Percentiles rank a stretch among this genome's conserved stretches.
phyloP scores from a whole-genome alignment of 2,797 vertebrate species.

The Leucoraja ocellata region DNA sequence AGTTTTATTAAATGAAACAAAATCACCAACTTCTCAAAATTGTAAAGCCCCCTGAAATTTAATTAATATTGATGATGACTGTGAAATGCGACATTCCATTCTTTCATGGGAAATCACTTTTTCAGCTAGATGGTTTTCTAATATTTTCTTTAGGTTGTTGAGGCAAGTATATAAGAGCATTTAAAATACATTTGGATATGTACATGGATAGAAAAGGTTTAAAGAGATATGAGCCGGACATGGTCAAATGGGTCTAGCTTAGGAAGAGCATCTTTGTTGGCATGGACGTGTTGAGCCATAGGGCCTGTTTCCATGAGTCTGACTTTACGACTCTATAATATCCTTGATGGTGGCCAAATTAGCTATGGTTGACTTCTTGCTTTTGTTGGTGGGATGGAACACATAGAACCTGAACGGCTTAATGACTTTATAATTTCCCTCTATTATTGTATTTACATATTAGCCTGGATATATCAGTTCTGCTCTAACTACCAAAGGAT shows the following conservation, averaged over 20 bases:
- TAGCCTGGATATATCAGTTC: too few species aligned
- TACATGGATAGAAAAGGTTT: too few species aligned
- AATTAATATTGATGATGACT: background rate
- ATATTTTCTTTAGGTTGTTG: background rate
- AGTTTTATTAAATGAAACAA: background rate
- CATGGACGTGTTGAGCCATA: too few species aligned
- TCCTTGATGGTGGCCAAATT: background rate
- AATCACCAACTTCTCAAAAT: background rate
- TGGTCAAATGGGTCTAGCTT: too few species aligned
- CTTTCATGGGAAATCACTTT: background rate
- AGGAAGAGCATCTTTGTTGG: too few species aligned
- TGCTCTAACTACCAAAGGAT: too few species aligned
- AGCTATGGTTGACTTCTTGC: background rate
- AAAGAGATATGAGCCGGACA: too few species aligned
- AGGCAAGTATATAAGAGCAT: background rate
- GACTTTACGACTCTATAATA: background rate
- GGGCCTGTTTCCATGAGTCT: too few species aligned
- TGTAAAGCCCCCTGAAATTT: background rate
- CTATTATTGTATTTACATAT: too few species aligned
- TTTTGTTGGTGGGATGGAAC: background rate
- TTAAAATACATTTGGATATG: too few species aligned
- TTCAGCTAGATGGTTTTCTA: background rate
- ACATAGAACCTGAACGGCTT: too few species aligned
- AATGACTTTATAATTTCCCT: too few species aligned
- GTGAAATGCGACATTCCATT: background rate